These are phyloP conservation scores for Halyomorpha halys DNA, from an alignment of 1,140 invertebrate genomes.

Conservation along the genomic window DNA sequence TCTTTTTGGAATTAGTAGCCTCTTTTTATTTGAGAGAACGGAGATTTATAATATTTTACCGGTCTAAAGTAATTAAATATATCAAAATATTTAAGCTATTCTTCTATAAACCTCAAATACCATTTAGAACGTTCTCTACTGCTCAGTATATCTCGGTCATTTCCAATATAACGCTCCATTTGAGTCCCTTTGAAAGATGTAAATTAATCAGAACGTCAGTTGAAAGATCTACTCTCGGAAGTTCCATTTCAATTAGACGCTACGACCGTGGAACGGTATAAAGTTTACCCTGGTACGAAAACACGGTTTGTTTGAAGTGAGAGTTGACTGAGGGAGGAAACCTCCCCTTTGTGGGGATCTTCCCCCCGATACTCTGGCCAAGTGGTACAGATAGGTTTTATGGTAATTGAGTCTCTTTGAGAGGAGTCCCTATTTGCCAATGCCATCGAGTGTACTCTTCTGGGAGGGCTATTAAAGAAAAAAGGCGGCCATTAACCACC, in stretches of 20 bases:
- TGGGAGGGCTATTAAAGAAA: conserved; percentile 13
- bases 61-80: no score
- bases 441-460: conserved; percentile 11
- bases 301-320: conserved; percentile 16
- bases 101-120: no score
- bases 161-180: no score
- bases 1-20: no score
- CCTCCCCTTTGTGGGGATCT: conserved; percentile 1
- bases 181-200: no score
- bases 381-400: conserved; percentile 19
- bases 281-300: conserved; percentile 10
- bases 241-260: conserved; percentile 13
- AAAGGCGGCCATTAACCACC: conserved; percentile 9
- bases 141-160: no score
- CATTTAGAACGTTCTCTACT: no score
- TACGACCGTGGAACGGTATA: not conserved
- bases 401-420: conserved; percentile 16
- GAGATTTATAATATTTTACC: no score
- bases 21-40: no score
- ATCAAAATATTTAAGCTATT: no score
- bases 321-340: not conserved
- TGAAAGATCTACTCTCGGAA: not conserved
- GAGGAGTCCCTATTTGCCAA: conserved; percentile 14
- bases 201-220: no score
- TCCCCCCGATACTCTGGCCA: conserved; percentile 2